phyloP scores from a whole-genome alignment of 2,888 invertebrate species.

The Theodoxus fluviatilis region DNA sequence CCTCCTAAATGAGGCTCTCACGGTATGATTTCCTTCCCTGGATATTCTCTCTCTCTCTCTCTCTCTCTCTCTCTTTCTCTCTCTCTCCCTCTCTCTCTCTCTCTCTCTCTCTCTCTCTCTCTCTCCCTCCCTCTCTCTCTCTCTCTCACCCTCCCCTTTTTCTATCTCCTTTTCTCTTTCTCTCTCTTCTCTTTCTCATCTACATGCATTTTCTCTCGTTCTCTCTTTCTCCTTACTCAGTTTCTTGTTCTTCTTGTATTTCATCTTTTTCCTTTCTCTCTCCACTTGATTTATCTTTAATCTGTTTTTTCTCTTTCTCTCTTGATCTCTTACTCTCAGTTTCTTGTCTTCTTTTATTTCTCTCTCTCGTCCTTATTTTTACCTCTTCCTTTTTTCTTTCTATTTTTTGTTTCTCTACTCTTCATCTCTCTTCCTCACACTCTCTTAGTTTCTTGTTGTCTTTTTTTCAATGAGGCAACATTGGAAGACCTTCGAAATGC shows the following conservation, averaged over 20 bases:
- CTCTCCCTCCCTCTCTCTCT: constrained; percentile 19
- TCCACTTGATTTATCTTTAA: not conserved
- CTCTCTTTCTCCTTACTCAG: not conserved
- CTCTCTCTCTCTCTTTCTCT: constrained; percentile 2
- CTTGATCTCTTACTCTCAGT: constrained; percentile 10
- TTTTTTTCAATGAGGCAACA: not conserved
- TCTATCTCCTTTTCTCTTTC: too few relatives aligned
- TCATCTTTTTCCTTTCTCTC: not conserved
- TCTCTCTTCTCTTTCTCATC: not conserved
- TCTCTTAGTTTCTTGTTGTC: not conserved
- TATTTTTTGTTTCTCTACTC: too few relatives aligned
- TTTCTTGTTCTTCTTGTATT: too few relatives aligned
- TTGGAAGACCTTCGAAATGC: not conserved
- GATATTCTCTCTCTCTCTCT: too few relatives aligned
- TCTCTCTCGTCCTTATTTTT: too few relatives aligned
- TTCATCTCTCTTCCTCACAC: constrained; percentile 16
- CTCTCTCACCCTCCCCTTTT: constrained; percentile 11
- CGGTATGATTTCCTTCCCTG: too few relatives aligned
- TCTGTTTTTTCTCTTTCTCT: not conserved
- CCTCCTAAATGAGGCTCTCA: too few relatives aligned
- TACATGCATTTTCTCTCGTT: not conserved
- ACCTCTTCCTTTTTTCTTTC: too few relatives aligned
- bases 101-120: constrained; percentile 10
- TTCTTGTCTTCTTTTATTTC: constrained; percentile 12
- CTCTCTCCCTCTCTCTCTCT: constrained; percentile 1